Evolutionary conservation across 2,888 invertebrate genomes (phyloP).

Genomic region (Oscheius sp.): DNA sequence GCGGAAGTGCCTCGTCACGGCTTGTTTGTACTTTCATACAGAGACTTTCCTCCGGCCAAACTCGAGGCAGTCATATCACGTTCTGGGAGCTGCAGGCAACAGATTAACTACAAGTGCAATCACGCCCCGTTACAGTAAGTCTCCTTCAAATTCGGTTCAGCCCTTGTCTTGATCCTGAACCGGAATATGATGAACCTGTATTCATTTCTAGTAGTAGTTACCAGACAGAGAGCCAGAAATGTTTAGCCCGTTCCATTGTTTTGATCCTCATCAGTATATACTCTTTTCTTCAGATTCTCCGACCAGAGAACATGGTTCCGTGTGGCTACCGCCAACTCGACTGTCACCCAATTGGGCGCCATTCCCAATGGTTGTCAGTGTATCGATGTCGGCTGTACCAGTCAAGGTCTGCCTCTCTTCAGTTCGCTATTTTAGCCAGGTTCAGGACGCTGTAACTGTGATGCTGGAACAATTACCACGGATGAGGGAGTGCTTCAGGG

Average conservation of each 20-base stretch:
- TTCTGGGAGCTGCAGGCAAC: conserved; percentile 54
- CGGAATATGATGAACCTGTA: no score
- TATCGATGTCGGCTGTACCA: conserved; percentile 48
- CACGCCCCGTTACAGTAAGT: conserved; percentile 56
- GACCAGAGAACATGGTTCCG: conserved; percentile 59
- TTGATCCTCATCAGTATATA: no score
- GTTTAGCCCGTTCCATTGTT: no score
- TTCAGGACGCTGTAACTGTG: conserved; percentile 62
- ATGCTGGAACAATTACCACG: conserved; percentile 43
- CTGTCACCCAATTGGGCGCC: conserved; percentile 49
- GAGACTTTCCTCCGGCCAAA: conserved; percentile 56
- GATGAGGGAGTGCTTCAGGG: conserved; percentile 58
- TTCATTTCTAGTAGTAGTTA: no score
- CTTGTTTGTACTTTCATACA: conserved; percentile 51
- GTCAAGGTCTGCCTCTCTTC: conserved; percentile 40
- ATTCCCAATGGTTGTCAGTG: conserved; percentile 49
- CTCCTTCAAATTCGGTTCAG: no score
- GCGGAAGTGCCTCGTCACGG: conserved; percentile 44
- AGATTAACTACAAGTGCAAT: conserved; percentile 56
- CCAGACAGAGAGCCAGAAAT: no score
- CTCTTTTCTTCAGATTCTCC: conserved; percentile 44
- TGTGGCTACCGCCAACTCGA: conserved; percentile 40
- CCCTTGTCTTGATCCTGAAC: no score
- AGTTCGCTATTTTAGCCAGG: neutral
- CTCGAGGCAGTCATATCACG: conserved; percentile 45